Evolutionary conservation across 2,113 vertebrate species (phyloP).

Genomic region (Hystrix cristata): DNA sequence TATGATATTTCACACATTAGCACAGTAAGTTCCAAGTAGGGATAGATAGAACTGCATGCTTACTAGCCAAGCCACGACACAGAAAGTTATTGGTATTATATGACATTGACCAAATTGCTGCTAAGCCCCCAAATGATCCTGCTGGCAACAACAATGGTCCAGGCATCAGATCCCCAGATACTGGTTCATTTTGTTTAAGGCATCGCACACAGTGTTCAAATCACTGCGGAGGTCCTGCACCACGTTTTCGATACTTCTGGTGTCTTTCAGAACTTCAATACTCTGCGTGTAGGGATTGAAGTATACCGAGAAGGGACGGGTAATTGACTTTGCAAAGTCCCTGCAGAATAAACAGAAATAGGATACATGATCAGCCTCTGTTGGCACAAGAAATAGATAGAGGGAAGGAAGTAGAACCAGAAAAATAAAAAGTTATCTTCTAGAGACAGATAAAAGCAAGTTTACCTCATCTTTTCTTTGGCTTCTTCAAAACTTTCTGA

Average conservation of each 20-base stretch:
- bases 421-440: conserved; percentile 73
- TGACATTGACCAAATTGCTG: conserved; percentile 64
- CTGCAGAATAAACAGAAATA: conserved; percentile 87
- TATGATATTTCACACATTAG: conserved; percentile 68
- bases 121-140: conserved; percentile 63
- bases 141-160: conserved; percentile 42
- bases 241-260: conserved; percentile 96
- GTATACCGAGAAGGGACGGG: conserved; percentile 97
- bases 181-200: conserved; percentile 98
- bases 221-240: conserved; percentile 97
- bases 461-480: conserved; percentile 98
- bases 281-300: conserved; percentile 99
- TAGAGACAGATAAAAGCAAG: conserved; percentile 74
- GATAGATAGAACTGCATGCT: conserved; percentile 78
- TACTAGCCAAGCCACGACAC: conserved; percentile 80
- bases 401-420: background rate
- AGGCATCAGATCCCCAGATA: conserved; percentile 95
- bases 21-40: conserved; percentile 78
- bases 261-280: conserved; percentile 97
- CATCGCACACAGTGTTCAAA: conserved; percentile 97
- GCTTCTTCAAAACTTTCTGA: conserved; percentile 99
- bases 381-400: background rate
- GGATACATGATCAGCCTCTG: background rate
- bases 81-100: conserved; percentile 59
- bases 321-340: conserved; percentile 97